A percentile compares a stretch with the other conserved stretches of the same genome.
These are phyloP conservation scores for Barbus barbus DNA, from an alignment of 2,113 vertebrate genomes.

Conservation along the genomic window DNA sequence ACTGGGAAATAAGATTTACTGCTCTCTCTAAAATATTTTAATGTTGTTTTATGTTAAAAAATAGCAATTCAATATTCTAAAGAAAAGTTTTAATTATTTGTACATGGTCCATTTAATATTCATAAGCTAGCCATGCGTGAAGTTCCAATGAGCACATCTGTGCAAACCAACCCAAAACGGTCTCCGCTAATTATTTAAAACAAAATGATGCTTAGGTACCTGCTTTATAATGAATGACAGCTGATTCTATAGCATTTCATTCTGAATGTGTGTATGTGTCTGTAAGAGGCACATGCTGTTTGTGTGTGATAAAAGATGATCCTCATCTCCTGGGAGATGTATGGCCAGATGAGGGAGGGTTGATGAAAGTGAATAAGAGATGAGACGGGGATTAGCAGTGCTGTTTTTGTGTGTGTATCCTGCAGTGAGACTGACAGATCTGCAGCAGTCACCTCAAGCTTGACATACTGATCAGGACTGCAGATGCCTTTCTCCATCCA, in stretches of 20 bases:
- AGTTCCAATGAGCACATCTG: background rate
- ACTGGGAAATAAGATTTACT: background rate
- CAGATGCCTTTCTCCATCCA: constrained; percentile 22
- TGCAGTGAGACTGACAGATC: constrained; percentile 14
- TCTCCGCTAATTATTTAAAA: background rate
- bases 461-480: constrained; percentile 50
- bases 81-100: no score
- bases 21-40: background rate
- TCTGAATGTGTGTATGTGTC: background rate
- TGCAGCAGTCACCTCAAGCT: constrained; percentile 49
- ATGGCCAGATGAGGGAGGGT: background rate
- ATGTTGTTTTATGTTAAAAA: background rate
- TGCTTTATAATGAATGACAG: background rate
- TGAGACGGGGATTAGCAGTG: constrained; percentile 2
- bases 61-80: no score
- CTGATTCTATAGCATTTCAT: background rate
- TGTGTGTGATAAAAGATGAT: background rate
- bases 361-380: no score
- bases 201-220: background rate
- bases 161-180: background rate
- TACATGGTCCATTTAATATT: background rate
- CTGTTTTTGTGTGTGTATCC: background rate
- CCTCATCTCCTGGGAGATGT: background rate
- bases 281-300: background rate
- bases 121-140: background rate